Percentiles rank a stretch among this genome's conserved stretches.
Conservation (phyloP, 2,888 invertebrate species). For the Orchestes rusci region DNA sequence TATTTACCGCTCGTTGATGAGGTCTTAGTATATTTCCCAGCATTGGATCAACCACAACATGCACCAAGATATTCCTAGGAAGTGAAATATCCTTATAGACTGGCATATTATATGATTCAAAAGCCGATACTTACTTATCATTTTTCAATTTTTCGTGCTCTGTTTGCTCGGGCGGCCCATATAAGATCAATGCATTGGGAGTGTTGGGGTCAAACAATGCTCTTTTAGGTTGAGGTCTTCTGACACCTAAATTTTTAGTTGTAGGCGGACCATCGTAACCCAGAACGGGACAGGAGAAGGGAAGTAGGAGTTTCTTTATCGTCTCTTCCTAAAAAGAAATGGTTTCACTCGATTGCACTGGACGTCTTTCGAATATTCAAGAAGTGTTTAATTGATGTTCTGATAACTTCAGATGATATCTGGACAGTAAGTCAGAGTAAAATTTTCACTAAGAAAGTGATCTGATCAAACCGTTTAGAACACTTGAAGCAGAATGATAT, state of each 20-base stretch:
- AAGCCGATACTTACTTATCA: constrained; percentile 11
- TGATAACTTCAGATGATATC: no score
- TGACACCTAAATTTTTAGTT: constrained; percentile 73
- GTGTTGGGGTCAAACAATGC: constrained; percentile 88
- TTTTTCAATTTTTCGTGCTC: constrained; percentile 72
- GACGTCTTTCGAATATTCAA: no score
- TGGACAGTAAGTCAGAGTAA: no score
- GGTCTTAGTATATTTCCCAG: constrained; percentile 86
- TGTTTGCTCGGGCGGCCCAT: constrained; percentile 72
- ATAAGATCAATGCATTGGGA: constrained; percentile 86
- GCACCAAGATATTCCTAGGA: constrained; percentile 54
- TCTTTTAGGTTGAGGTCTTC: constrained; percentile 53
- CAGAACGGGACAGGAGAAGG: constrained; percentile 89
- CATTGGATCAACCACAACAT: constrained; percentile 95
- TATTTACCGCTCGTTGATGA: constrained; percentile 89
- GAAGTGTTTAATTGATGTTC: no score
- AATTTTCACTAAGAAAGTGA: no score
- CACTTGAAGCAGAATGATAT: no score
- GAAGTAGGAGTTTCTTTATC: constrained; percentile 73
- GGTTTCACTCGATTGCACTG: no score
- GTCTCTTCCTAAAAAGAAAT: constrained; percentile 58
- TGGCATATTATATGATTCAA: constrained; percentile 1
- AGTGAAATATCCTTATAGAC: constrained; percentile 31
- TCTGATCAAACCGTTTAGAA: no score
- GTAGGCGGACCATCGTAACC: constrained; percentile 72